Percentiles rank a stretch among this genome's conserved stretches.
phyloP scores from a whole-genome alignment of 2,113 vertebrate genomes.

The Canis aureus region DNA sequence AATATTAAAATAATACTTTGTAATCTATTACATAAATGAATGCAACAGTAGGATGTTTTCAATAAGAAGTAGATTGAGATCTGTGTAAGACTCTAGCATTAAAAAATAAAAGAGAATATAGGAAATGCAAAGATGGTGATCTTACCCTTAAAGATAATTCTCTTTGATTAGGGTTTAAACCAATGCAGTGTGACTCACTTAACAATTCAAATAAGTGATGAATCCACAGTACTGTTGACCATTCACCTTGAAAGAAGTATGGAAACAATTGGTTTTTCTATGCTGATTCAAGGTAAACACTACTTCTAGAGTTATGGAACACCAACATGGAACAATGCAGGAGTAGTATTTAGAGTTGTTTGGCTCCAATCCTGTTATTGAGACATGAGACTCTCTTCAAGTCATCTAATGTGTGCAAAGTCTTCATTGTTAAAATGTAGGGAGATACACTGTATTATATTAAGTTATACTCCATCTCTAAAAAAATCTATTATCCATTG shows the following conservation, averaged over 20 bases:
- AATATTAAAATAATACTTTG: conserved; percentile 13
- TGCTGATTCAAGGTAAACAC: not conserved
- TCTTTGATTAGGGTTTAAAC: not conserved
- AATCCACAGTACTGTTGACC: not conserved
- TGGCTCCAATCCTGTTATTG: not conserved
- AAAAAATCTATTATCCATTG: not conserved
- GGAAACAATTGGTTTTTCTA: not conserved
- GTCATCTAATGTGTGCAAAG: not conserved
- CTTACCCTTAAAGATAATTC: not conserved
- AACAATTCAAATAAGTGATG: conserved; percentile 12
- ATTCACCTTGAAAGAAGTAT: not conserved
- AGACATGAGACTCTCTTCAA: not conserved
- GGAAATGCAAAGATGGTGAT: not conserved
- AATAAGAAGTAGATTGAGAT: not conserved
- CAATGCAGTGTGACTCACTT: not conserved
- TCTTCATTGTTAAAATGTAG: not conserved
- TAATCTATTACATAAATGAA: not conserved
- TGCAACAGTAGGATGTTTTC: not conserved
- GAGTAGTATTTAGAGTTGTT: not conserved
- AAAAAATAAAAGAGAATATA: not conserved
- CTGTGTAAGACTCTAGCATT: not conserved
- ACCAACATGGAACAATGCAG: not conserved
- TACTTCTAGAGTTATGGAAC: not conserved
- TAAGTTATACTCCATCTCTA: not conserved
- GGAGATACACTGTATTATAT: not conserved